Evolutionary conservation across 1,140 invertebrate species (phyloP).

Genomic region (Drosophila ironensis): DNA sequence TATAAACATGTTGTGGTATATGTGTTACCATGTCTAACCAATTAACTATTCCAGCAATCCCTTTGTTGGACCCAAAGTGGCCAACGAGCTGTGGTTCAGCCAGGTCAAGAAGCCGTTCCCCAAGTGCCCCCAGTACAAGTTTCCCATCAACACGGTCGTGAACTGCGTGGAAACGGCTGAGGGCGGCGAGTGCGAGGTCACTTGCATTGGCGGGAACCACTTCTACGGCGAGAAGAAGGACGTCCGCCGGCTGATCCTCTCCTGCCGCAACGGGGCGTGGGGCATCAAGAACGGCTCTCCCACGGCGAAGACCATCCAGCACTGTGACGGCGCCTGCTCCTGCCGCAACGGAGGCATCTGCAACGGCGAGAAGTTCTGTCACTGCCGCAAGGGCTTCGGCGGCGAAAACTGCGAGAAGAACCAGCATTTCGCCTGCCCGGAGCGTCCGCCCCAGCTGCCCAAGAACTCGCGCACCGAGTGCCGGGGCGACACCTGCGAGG

Average conservation of each 20-base stretch:
- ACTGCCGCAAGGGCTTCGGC: constrained; percentile 10
- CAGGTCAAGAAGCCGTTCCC: constrained; percentile 7
- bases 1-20: no score
- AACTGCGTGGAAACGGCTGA: constrained; percentile 4
- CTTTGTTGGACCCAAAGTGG: neutral
- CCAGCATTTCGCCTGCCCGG: constrained; percentile 5
- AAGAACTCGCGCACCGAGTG: constrained; percentile 16
- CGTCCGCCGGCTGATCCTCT: constrained; percentile 1
- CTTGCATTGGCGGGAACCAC: constrained; percentile 5
- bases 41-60: neutral
- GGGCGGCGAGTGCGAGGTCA: constrained; percentile 13
- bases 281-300: constrained; percentile 8
- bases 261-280: constrained; percentile 6
- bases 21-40: neutral
- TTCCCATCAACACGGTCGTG: constrained; percentile 10
- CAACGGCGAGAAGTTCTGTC: constrained; percentile 13
- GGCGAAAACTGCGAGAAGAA: constrained; percentile 3
- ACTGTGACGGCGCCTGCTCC: constrained; percentile 7
- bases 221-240: constrained; percentile 2
- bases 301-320: constrained; percentile 12
- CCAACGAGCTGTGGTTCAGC: constrained; percentile 10
- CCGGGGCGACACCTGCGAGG: constrained; percentile 11
- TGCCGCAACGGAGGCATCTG: constrained; percentile 18
- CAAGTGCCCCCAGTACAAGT: constrained; percentile 7
- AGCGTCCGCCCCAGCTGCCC: constrained; percentile 3